phyloP scores from a whole-genome alignment of 2,888 invertebrate genomes.

The Pammene fasciana region DNA sequence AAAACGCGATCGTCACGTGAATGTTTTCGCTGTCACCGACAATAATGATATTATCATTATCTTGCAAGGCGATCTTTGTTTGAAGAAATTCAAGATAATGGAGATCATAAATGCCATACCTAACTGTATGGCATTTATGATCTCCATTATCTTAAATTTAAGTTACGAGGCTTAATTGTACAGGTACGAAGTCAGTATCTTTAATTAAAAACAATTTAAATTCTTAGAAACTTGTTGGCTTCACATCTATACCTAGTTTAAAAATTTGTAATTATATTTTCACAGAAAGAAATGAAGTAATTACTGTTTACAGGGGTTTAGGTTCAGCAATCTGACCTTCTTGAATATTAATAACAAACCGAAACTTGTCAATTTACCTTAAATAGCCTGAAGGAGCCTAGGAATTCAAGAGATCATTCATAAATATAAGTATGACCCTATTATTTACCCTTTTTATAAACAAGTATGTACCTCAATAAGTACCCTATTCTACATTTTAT shows the following conservation, averaged over 20 bases:
- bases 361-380: no score
- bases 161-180: slow-evolving; percentile 5
- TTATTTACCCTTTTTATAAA: no score
- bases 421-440: background rate
- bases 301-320: no score
- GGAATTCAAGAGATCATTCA: background rate
- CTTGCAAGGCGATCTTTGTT: slow-evolving; percentile 41
- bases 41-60: slow-evolving; percentile 47
- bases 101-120: slow-evolving; percentile 9
- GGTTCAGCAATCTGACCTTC: no score
- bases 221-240: no score
- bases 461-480: no score
- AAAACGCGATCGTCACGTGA: slow-evolving; percentile 49
- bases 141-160: slow-evolving; percentile 37
- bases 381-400: no score
- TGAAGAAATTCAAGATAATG: slow-evolving; percentile 38
- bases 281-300: no score
- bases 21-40: slow-evolving; percentile 48
- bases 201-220: no score
- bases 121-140: slow-evolving; percentile 6
- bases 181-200: background rate
- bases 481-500: background rate
- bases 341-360: no score
- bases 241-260: no score
- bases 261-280: no score